Conservation (phyloP, 2,888 invertebrate species). For the Microctonus hyperodae region DNA sequence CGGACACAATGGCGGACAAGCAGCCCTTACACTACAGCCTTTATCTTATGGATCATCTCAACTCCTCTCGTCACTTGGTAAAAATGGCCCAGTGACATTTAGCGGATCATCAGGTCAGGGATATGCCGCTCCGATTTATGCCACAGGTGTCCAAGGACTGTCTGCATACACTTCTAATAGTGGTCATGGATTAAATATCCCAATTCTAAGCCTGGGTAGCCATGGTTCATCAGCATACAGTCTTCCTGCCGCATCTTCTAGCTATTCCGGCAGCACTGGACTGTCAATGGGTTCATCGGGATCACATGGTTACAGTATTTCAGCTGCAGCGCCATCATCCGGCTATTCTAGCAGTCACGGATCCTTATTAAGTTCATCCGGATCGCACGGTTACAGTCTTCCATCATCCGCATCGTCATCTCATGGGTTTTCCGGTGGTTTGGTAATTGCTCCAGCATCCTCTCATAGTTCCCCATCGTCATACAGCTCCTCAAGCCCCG, state of each 20-base stretch:
- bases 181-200: slow-evolving; percentile 42
- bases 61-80: slow-evolving; percentile 43
- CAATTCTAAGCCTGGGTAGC: slow-evolving; percentile 44
- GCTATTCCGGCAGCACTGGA: slow-evolving; percentile 37
- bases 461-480: slow-evolving; percentile 41
- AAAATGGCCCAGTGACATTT: slow-evolving; percentile 59
- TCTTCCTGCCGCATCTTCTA: neutral
- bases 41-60: slow-evolving; percentile 35
- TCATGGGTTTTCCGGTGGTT: slow-evolving; percentile 29
- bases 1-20: slow-evolving; percentile 37
- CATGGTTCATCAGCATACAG: slow-evolving; percentile 34
- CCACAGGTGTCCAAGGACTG: slow-evolving; percentile 48
- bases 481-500: slow-evolving; percentile 38
- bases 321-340: slow-evolving; percentile 35
- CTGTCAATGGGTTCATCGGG: slow-evolving; percentile 38
- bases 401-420: slow-evolving; percentile 22
- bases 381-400: slow-evolving; percentile 30
- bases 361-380: slow-evolving; percentile 34
- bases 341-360: slow-evolving; percentile 28
- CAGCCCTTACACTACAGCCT: slow-evolving; percentile 40
- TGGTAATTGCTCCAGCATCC: slow-evolving; percentile 30
- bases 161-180: slow-evolving; percentile 47
- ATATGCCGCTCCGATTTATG: slow-evolving; percentile 44
- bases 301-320: slow-evolving; percentile 34
- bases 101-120: slow-evolving; percentile 35